Percentiles rank a stretch among this genome's conserved stretches.
Conservation (phyloP, 1,140 invertebrate genomes). For the Magallana angulata region DNA sequence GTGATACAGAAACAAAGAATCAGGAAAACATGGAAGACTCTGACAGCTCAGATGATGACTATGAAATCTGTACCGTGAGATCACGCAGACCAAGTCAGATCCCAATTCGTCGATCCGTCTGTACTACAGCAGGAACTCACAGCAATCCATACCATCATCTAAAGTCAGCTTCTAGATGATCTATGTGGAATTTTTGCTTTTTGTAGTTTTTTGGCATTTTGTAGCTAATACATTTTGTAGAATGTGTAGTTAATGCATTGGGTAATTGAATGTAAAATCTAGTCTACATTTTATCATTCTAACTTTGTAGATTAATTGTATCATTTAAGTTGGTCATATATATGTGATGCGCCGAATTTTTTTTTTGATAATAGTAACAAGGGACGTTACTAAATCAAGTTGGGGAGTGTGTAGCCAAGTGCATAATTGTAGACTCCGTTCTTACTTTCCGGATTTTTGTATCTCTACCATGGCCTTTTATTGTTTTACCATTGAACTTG, state of each 20-base stretch:
- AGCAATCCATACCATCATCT: background rate
- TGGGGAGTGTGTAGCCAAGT: too few relatives aligned
- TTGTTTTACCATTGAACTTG: too few relatives aligned
- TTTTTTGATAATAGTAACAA: background rate
- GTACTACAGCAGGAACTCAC: slow-evolving; percentile 28
- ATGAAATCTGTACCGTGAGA: background rate
- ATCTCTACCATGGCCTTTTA: too few relatives aligned
- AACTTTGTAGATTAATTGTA: background rate
- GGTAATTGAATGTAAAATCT: background rate
- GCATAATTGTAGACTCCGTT: too few relatives aligned
- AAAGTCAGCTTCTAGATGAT: background rate
- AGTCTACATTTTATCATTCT: background rate
- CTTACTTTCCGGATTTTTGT: too few relatives aligned
- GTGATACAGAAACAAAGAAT: background rate
- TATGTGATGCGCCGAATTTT: background rate
- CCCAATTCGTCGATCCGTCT: slow-evolving; percentile 23
- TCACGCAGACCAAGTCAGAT: slow-evolving; percentile 13
- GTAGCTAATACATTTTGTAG: too few relatives aligned
- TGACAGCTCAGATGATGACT: slow-evolving; percentile 33
- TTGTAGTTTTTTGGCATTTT: too few relatives aligned
- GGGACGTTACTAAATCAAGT: slow-evolving; percentile 14
- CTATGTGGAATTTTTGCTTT: background rate
- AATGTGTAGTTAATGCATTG: background rate
- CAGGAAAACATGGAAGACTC: slow-evolving; percentile 20
- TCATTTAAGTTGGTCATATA: slow-evolving; percentile 2